Percentiles rank a stretch among this genome's conserved stretches.
Evolutionary conservation across 2,888 invertebrate genomes (phyloP).

Genomic region (Drosophila emarginata): DNA sequence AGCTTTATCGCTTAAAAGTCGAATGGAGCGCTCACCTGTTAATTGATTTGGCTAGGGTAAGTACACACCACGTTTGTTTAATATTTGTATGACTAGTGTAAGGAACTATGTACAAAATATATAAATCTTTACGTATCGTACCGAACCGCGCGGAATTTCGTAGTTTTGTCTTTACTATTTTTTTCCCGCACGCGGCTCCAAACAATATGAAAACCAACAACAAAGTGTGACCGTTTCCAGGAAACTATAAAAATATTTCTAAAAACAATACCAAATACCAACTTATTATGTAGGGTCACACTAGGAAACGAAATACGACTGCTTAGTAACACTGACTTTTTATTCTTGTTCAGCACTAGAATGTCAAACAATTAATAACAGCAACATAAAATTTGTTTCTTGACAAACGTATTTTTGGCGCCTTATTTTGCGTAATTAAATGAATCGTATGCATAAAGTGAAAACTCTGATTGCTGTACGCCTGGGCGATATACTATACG

Average conservation of each 20-base stretch:
- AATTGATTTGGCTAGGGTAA: neutral
- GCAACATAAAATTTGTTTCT: neutral
- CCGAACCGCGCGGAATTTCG: neutral
- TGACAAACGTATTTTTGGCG: neutral
- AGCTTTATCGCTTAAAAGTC: neutral
- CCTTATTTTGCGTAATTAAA: slow-evolving; percentile 24
- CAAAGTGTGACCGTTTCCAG: neutral
- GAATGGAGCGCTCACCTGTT: neutral
- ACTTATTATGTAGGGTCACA: neutral
- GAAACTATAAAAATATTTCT: neutral
- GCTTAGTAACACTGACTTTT: neutral
- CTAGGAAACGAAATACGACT: too few species aligned
- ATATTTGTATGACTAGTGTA: neutral
- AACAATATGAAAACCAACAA: neutral
- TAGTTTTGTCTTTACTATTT: neutral
- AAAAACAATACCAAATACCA: neutral
- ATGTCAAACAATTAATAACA: neutral
- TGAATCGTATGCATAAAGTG: slow-evolving; percentile 50
- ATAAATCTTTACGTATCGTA: neutral
- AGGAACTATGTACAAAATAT: neutral
- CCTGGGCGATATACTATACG: slow-evolving; percentile 69
- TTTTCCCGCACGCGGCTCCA: neutral
- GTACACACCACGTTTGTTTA: neutral
- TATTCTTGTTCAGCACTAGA: neutral
- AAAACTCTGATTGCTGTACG: slow-evolving; percentile 61